Conservation (phyloP, 1,140 invertebrate species). For the Caenorhabditis briggsae region DNA sequence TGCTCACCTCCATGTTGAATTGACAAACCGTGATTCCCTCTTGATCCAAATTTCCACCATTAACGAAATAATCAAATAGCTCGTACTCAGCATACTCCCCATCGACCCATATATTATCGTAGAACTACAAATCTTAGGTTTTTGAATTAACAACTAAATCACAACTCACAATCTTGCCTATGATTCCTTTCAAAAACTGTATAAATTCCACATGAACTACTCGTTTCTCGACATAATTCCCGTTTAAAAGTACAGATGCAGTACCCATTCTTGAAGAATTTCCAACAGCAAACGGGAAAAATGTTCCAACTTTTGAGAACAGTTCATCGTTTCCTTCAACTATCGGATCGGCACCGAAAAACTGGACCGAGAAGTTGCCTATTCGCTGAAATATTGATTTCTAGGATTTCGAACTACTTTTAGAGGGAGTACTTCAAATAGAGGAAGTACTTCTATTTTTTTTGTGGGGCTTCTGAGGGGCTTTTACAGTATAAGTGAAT, state of each 20-base stretch:
- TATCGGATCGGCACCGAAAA: conserved; percentile 27
- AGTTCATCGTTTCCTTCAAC: conserved; percentile 23
- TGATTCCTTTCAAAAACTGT: conserved; percentile 23
- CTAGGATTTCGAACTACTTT: no score
- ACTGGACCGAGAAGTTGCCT: conserved; percentile 5
- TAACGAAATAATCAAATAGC: conserved; percentile 8
- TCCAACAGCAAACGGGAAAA: conserved; percentile 41
- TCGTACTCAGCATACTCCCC: conserved; percentile 34
- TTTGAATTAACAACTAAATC: neutral
- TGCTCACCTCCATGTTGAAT: conserved; percentile 38
- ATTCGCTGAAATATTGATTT: neutral
- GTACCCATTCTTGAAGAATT: neutral
- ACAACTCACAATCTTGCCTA: neutral
- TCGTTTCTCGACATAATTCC: neutral
- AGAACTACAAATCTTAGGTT: neutral
- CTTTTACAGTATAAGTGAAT: no score
- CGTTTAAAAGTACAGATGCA: conserved; percentile 9
- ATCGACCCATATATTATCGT: conserved; percentile 16
- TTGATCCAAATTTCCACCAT: neutral
- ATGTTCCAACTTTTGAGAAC: conserved; percentile 32
- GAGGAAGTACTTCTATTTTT: no score
- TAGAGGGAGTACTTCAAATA: no score
- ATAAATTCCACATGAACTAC: conserved; percentile 10
- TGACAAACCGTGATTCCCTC: conserved; percentile 16
- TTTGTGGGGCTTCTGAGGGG: no score